Evolutionary conservation across 2,888 invertebrate genomes (phyloP).

Genomic region (Himalopsyche kuldschensis): DNA sequence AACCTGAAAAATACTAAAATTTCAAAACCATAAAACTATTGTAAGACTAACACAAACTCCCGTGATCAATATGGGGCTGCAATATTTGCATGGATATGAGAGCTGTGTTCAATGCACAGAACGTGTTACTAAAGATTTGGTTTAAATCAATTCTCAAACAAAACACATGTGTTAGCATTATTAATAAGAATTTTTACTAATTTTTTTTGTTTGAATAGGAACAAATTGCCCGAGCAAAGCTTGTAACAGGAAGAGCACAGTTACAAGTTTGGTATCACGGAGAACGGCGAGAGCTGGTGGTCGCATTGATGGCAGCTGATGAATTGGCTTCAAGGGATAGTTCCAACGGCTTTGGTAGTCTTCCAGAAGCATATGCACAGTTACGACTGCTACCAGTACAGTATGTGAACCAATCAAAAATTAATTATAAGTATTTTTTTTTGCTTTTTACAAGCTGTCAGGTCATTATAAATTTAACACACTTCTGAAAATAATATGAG

Average conservation of each 20-base stretch:
- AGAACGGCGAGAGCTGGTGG: constrained; percentile 79
- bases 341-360: constrained; percentile 71
- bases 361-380: constrained; percentile 85
- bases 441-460: background rate
- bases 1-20: too few species aligned
- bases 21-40: too few species aligned
- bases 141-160: too few species aligned
- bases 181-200: background rate
- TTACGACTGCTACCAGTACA: constrained; percentile 71
- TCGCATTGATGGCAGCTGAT: constrained; percentile 84
- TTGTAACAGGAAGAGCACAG: constrained; percentile 78
- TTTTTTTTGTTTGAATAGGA: constrained; percentile 53
- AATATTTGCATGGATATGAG: too few species aligned
- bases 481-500: too few species aligned
- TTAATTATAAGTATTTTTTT: too few species aligned
- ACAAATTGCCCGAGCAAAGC: constrained; percentile 73
- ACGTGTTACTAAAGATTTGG: too few species aligned
- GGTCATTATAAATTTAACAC: background rate
- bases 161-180: too few species aligned
- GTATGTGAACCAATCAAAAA: background rate
- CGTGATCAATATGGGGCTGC: too few species aligned
- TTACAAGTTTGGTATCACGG: constrained; percentile 88
- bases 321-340: constrained; percentile 81
- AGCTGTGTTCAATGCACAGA: too few species aligned
- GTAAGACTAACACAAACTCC: too few species aligned